Base-by-base conservation (phyloP, 2,888 invertebrate species). In the Eudemis profundana region DNA sequence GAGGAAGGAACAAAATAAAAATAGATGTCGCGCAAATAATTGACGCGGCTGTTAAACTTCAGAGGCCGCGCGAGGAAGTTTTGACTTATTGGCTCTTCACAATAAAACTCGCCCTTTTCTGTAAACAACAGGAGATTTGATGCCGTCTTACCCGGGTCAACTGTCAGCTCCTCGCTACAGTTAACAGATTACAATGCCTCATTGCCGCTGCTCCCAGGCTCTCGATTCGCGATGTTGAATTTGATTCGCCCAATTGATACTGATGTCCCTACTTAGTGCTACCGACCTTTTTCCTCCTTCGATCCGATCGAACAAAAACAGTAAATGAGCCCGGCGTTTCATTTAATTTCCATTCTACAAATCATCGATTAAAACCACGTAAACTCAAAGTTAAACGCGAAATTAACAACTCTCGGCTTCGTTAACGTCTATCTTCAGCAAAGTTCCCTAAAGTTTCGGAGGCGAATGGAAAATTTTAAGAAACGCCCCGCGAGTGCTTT, bases 361-460 rank as follows among this genome's bases (percentile, higher is more conserved):
- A 69, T 73, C 74, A 78, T 79, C 78, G 79, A 82, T 81, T 78
- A 79, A 76, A 79, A 78, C 78, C 78, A 75, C 78, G 74, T 64
- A 74, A 81, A 78, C 72, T 75, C 70, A 70, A 81, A 84, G 77
- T 82, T 81, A 76, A 80, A 80, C 75, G 76, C 76, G 74, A 81
- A 84, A 83, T 85, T 61, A 84, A 81, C 82, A 83, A 82, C 78
- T 79, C 78, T 71, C 73, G 70, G 77, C 79, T 85, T 84, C 84
- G 84, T 86, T 85, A 86, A 75, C 78, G 83, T 78, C 80, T 80
- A 78, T 80, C 84, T 82, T 82, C 81, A 78, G 81, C 75, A 73
- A 80, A 83, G 75, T 81, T 79, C 69, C 64, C 65, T 70, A 69
- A 69, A 78, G 75, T 76, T 78, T 74, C 61, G 72, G 73, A 74